Conservation (phyloP, 2,113 vertebrate species). For the Neotoma lepida region DNA sequence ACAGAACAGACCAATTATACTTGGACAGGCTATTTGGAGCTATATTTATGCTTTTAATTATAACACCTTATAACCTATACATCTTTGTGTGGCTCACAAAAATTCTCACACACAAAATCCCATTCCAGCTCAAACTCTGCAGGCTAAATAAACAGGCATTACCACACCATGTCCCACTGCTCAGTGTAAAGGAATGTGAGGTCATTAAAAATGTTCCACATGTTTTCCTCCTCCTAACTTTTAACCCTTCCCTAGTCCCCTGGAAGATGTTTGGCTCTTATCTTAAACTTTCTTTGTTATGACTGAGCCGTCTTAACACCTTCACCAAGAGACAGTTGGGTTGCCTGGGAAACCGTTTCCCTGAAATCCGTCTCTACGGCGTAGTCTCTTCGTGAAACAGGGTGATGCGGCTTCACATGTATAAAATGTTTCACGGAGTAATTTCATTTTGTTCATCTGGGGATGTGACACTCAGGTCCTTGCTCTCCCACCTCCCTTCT, state of each 20-base stretch:
- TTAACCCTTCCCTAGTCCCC: constrained; percentile 67
- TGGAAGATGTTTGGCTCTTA: constrained; percentile 50
- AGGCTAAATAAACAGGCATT: constrained; percentile 67
- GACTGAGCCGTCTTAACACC: constrained; percentile 64
- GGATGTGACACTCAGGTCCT: constrained; percentile 9
- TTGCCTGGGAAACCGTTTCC: constrained; percentile 73
- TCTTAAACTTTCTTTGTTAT: constrained; percentile 68
- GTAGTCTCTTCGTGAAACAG: not conserved
- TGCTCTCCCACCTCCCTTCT: not conserved
- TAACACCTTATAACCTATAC: constrained; percentile 68
- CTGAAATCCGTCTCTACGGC: constrained; percentile 58
- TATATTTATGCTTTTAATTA: constrained; percentile 70
- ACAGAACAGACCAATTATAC: constrained; percentile 32
- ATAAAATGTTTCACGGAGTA: not conserved
- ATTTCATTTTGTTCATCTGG: constrained; percentile 48
- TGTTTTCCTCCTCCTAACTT: constrained; percentile 39
- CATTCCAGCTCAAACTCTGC: constrained; percentile 42
- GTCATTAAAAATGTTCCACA: constrained; percentile 62
- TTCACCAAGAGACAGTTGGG: constrained; percentile 65
- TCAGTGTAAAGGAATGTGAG: constrained; percentile 71
- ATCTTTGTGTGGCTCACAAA: constrained; percentile 42
- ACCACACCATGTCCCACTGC: constrained; percentile 7
- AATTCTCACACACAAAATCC: constrained; percentile 53
- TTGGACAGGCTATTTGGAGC: not conserved
- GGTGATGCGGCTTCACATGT: not conserved